Evolutionary conservation across 2,888 invertebrate species (phyloP), one percentile per base, ranked within the genome.

Genomic region (Lordiphosa fenestrarum): DNA sequence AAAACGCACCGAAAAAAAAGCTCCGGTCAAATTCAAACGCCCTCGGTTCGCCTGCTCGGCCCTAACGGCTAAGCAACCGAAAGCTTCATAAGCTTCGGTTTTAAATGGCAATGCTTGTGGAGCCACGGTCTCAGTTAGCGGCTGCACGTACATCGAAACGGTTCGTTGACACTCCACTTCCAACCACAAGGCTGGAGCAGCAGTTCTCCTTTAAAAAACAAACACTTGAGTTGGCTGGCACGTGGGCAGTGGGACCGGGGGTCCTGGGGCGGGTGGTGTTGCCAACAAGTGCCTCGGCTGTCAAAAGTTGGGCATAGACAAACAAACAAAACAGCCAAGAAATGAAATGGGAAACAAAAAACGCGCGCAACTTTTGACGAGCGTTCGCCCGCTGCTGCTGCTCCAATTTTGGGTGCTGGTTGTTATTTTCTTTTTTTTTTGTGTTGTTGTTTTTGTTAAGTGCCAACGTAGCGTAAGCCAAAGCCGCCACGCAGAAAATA

Each of bases 151-250:
- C 44, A 19, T 62, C 53, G 52, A 53, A 63, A 49, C 68, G 72
- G 76, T 77, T 68, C 59, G 82, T 77, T 70, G 62, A 65, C 67
- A 53, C 35, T 49, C 25, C 30, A 13, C 9, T 10, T 2, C 10
- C 39, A 15, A 33, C 15, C 15, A 10, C 25, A 10, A 15, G 44
- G 10, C 33, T 15, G 38, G 7, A 39, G 44, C 36, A 38, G 19
- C 30, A 19, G 21, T 3, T 30, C 30, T 30, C 9, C 30, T 30
- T 10, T 9, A 30, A 30, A 30, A 30, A 30, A 30, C 30, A 30
- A 30, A 30, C 30, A 30, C 30, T 30, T 30, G 3, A 30, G 7
- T 12, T 41, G 12, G 10, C 6, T 44, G 30, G 6, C 13, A 30
- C 6, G 42, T 15, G 42, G 15, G 30, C 6, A 44, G 21, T 6